Conservation (phyloP, 2,888 invertebrate genomes). For the Erannis defoliaria region DNA sequence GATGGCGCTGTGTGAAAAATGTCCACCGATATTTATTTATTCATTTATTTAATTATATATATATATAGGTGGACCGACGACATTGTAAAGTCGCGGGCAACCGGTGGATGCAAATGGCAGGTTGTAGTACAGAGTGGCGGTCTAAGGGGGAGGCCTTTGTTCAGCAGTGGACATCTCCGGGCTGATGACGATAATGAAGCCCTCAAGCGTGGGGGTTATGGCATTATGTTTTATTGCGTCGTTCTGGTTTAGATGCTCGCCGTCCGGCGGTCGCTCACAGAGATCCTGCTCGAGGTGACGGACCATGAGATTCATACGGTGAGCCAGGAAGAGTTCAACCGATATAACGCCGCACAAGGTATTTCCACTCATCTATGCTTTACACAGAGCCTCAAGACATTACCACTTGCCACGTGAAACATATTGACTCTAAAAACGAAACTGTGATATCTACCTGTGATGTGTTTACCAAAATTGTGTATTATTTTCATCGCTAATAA, state of each 20-base stretch:
- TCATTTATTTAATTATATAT: no score
- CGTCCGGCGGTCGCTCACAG: constrained; percentile 95
- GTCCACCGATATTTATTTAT: no score
- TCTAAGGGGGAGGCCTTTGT: no score
- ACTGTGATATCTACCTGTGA: constrained; percentile 58
- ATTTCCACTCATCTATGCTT: constrained; percentile 65
- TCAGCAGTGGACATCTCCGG: no score
- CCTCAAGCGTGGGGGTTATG: no score
- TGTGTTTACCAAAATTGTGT: constrained; percentile 61
- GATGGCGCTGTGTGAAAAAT: no score
- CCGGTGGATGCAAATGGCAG: no score
- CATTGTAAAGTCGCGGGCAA: no score
- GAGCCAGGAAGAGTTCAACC: constrained; percentile 94
- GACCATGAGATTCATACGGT: constrained; percentile 94
- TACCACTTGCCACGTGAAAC: constrained; percentile 76
- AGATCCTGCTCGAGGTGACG: constrained; percentile 97
- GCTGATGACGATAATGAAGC: no score
- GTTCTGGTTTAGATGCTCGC: constrained; percentile 92
- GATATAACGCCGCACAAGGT: constrained; percentile 94
- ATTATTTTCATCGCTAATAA: constrained; percentile 70
- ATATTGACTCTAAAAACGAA: constrained; percentile 66
- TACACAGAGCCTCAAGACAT: constrained; percentile 41
- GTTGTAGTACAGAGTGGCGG: no score
- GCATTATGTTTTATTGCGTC: no score
- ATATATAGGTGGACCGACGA: no score